Percentiles rank a stretch among this genome's conserved stretches.
Evolutionary conservation across 2,888 invertebrate species (phyloP).

Genomic region (Campopleginae sp.): DNA sequence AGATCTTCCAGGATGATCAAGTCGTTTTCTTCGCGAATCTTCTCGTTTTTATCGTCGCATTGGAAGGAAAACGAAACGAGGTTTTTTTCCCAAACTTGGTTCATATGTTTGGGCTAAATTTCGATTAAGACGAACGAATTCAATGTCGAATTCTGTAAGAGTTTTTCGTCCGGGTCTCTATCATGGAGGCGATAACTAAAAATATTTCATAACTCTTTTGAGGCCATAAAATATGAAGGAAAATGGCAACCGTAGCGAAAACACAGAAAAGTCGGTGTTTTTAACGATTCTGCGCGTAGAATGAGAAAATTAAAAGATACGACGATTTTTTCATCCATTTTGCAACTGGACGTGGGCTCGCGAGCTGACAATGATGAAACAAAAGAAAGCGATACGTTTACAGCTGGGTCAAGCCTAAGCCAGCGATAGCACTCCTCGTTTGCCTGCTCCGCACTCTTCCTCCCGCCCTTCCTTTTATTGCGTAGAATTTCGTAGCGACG

Average conservation of each 20-base stretch:
- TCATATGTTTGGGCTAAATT: background rate
- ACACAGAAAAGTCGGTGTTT: background rate
- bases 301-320: background rate
- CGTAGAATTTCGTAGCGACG: slow-evolving; percentile 12
- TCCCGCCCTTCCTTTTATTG: background rate
- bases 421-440: slow-evolving; percentile 32
- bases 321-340: background rate
- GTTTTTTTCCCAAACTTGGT: background rate
- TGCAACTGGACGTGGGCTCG: background rate
- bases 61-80: too few species aligned
- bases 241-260: background rate
- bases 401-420: slow-evolving; percentile 24
- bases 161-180: background rate
- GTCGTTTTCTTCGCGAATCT: background rate
- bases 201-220: background rate
- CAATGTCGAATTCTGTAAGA: background rate
- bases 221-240: background rate
- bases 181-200: background rate
- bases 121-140: background rate
- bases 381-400: slow-evolving; percentile 59
- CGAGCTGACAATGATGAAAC: slow-evolving; percentile 30
- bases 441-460: background rate
- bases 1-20: too few species aligned
- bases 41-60: background rate
- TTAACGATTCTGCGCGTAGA: background rate